phyloP scores from a whole-genome alignment of 30 jellyfish, hydroid and myxozoan species.

The Nemopilema nomurai region DNA sequence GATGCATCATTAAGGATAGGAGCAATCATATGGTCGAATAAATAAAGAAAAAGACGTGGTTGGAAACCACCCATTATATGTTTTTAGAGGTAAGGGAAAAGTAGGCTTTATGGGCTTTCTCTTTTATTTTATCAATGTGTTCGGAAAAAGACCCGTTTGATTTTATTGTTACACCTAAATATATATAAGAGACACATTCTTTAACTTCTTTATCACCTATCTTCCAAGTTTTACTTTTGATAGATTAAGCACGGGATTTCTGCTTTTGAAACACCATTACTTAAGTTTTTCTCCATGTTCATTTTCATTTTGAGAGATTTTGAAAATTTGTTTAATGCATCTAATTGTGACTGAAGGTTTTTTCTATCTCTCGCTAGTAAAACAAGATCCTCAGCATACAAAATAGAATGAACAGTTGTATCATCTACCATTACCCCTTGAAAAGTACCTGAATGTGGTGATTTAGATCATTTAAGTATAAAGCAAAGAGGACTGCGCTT shows the following conservation, averaged over 20 bases:
- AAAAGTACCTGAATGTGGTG: conserved; percentile 8
- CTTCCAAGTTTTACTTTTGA: conserved; percentile 10
- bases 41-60: conserved; percentile 39
- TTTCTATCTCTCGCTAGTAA: conserved; percentile 25
- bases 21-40: conserved; percentile 29
- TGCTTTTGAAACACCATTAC: conserved; percentile 19
- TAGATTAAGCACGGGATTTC: conserved; percentile 15
- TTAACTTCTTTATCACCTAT: background rate
- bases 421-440: conserved; percentile 30
- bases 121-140: conserved; percentile 19
- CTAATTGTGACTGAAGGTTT: conserved; percentile 37
- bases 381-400: conserved; percentile 40
- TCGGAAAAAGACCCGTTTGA: conserved; percentile 25
- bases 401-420: conserved; percentile 14
- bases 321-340: conserved; percentile 1
- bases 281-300: conserved; percentile 23
- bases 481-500: conserved; percentile 50
- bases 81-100: conserved; percentile 38
- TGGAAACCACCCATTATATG: conserved; percentile 43
- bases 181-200: conserved; percentile 20
- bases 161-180: conserved; percentile 6
- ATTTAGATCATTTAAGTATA: conserved; percentile 53
- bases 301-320: conserved; percentile 27
- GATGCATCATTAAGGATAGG: conserved; percentile 37
- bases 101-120: conserved; percentile 36